Conservation (phyloP, 1,140 invertebrate genomes). For the Drosophila kikkawai region DNA sequence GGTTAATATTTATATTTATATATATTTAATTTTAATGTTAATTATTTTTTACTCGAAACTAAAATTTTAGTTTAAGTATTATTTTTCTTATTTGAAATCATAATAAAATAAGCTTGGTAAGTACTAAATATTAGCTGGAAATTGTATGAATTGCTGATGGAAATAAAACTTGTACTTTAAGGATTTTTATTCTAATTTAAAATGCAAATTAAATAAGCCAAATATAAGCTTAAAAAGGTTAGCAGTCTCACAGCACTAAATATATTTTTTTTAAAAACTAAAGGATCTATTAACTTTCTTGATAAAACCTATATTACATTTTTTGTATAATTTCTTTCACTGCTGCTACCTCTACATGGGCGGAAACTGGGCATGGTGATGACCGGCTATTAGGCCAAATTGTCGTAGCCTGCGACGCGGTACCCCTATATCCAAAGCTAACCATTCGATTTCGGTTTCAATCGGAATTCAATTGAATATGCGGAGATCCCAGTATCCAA, state of each 20-base stretch:
- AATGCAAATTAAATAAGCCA: no score
- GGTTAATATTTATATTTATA: no score
- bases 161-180: not conserved
- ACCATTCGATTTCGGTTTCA: conserved; percentile 38
- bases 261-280: no score
- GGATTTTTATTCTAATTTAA: not conserved
- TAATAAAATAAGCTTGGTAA: no score
- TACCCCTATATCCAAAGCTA: not conserved
- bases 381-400: conserved; percentile 28
- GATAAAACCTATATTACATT: not conserved
- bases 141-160: no score
- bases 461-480: conserved; percentile 73
- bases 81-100: not conserved
- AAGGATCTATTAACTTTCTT: no score
- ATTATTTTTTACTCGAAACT: not conserved
- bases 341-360: not conserved
- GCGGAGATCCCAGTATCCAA: conserved; percentile 7
- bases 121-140: no score
- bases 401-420: not conserved
- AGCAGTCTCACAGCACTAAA: no score
- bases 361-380: conserved; percentile 1
- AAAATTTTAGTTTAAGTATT: not conserved
- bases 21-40: no score
- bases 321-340: not conserved
- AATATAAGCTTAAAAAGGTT: no score